These are phyloP conservation scores for Anolis sagrei DNA, from an alignment of 2,113 vertebrate genomes.

Conservation along the genomic window DNA sequence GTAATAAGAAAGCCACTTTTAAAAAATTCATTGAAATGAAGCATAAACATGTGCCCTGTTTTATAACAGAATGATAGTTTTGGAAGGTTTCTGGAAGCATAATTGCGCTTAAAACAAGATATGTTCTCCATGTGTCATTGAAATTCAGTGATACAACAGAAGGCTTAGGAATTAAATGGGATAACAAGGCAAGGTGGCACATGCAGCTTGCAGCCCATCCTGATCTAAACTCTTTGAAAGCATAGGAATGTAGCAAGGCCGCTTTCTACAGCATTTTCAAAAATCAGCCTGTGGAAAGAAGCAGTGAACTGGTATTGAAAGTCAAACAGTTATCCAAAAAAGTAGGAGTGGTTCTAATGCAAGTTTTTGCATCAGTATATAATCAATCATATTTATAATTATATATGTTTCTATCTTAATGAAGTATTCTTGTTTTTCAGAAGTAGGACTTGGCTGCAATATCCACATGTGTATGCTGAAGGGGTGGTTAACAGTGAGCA, in stretches of 20 bases:
- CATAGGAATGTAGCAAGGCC: conserved; percentile 42
- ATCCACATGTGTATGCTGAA: not conserved
- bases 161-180: too few species aligned
- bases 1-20: too few species aligned
- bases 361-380: conserved; percentile 40
- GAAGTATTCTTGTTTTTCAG: conserved; percentile 12
- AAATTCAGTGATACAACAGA: too few species aligned
- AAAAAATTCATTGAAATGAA: not conserved
- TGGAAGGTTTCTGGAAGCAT: not conserved
- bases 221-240: conserved; percentile 10
- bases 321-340: conserved; percentile 53
- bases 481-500: not conserved
- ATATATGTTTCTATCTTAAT: conserved; percentile 47
- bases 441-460: conserved; percentile 30
- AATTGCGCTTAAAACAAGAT: not conserved
- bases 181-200: too few species aligned
- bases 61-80: not conserved
- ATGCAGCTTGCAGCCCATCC: not conserved
- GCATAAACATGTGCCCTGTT: not conserved
- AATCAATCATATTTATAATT: conserved; percentile 57
- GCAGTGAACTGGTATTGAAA: conserved; percentile 37
- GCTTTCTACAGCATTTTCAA: not conserved
- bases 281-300: conserved; percentile 36
- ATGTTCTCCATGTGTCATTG: too few species aligned
- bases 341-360: conserved; percentile 38